Conservation (phyloP, 2,113 vertebrate genomes). For the Ammodytes dubius region DNA sequence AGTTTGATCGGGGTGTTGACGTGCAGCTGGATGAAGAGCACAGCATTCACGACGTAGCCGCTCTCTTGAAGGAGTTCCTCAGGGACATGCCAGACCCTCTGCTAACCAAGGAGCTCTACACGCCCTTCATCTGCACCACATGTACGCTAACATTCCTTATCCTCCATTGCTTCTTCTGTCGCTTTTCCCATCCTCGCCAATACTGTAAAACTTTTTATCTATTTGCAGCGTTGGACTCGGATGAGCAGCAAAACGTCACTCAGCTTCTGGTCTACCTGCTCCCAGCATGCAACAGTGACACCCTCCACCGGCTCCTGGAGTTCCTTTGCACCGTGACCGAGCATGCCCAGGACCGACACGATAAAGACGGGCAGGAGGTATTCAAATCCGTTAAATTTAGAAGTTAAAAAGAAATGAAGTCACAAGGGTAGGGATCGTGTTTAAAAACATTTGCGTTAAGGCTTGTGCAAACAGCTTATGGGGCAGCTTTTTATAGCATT, state of each 20-base stretch:
- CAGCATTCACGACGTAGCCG: slow-evolving; percentile 95
- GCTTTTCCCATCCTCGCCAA: not conserved
- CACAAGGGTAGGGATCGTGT: not conserved
- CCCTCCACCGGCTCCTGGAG: slow-evolving; percentile 93
- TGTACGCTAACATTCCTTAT: slow-evolving; percentile 76
- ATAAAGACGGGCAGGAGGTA: slow-evolving; percentile 92
- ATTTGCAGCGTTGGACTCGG: slow-evolving; percentile 89
- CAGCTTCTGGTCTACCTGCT: slow-evolving; percentile 95
- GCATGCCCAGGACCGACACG: slow-evolving; percentile 88
- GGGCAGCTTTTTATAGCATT: not conserved
- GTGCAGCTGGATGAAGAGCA: slow-evolving; percentile 93
- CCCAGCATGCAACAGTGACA: slow-evolving; percentile 96
- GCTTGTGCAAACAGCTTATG: not conserved
- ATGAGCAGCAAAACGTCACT: slow-evolving; percentile 89
- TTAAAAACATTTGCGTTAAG: not conserved
- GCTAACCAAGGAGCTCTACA: slow-evolving; percentile 95
- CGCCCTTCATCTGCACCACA: slow-evolving; percentile 94
- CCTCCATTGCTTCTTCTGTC: too few species aligned
- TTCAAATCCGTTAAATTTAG: not conserved
- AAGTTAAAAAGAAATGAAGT: not conserved
- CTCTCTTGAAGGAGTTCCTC: slow-evolving; percentile 95
- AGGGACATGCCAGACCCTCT: slow-evolving; percentile 96
- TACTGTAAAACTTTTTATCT: not conserved
- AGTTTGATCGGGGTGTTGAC: slow-evolving; percentile 94
- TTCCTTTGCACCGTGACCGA: slow-evolving; percentile 93